Base-by-base conservation (phyloP, 2,113 vertebrate genomes). In the Toxotes chatareus region DNA sequence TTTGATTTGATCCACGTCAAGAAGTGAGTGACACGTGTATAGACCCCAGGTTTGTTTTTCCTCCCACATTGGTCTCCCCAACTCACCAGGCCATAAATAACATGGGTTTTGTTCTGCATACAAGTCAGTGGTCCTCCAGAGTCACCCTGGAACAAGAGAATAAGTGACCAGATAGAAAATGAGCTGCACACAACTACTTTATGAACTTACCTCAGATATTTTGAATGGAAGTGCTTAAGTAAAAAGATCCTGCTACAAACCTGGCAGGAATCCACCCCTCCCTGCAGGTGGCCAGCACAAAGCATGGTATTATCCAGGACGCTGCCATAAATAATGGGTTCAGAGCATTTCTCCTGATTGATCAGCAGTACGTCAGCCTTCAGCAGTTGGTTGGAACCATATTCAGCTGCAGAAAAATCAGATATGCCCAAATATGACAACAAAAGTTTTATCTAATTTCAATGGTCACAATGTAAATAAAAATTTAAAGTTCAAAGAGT, bases 111-210 rank as follows among this genome's bases (percentile, higher is more conserved):
- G 0, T 96, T 87, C 64, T 79, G 81, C 34, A 92, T 66, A 76
- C 98, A 99, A 10, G 95, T 96, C 82, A 99, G 81, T 1, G 98
- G 98, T 13, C 98, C 97, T 59, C 98, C 98, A 0, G 98, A 99
- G 87, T 99, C 98, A 21, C 97, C 97, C 98, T 99, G 84, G 62
- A 90, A 89, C 61, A 88, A 74, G 31, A 71, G 4, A 38, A 55
- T 3, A 40, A 44, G 14, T 85, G 34, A 78, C 2, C 17, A 60
- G 5, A 34, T 40, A 64, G n/a, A 31, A 47, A 62, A 73, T 16
- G 4, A 34, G 19, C 34, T 27, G 27, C 32, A 38, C 14, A 34
- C 46, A 53, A n/a, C 36, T 59, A 34, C 34, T 55, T 59, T 7
- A 69, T 63, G n/a, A 31, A 34, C n/a, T 7, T n/a, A 40, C 31